A percentile compares a stretch with the other conserved stretches of the same genome.
phyloP scores from a whole-genome alignment of 2,113 vertebrate species.

The Neolamprologus hecqui region DNA sequence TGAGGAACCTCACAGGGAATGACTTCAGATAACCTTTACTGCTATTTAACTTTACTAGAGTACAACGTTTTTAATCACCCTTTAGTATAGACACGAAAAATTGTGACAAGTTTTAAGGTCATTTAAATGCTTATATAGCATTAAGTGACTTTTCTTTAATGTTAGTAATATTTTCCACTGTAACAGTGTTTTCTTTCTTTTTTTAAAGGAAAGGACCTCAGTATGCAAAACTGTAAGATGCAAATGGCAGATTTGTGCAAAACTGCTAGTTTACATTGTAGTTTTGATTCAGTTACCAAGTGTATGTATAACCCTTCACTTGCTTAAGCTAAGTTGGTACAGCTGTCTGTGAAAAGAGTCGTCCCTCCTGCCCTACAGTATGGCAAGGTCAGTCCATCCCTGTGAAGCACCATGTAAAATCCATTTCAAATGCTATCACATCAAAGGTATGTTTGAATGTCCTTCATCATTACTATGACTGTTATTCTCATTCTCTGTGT shows the following conservation, averaged over 20 bases:
- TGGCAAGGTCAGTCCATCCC: neutral
- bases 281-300: too few relatives aligned
- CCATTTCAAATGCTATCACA: too few relatives aligned
- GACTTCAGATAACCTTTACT: neutral
- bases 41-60: neutral
- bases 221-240: neutral
- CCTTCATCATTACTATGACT: neutral
- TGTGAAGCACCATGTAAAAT: neutral
- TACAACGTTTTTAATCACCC: fast-evolving
- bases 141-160: neutral
- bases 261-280: neutral
- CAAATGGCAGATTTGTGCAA: neutral
- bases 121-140: neutral
- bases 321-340: neutral
- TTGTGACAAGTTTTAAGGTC: fast-evolving
- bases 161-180: neutral
- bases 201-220: neutral
- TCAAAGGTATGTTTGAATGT: neutral
- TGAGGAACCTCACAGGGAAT: neutral
- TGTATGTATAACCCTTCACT: too few relatives aligned
- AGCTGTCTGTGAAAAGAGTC: fast-evolving
- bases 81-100: fast-evolving
- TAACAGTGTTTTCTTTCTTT: neutral
- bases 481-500: neutral
- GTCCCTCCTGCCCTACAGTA: neutral